Percentiles rank a stretch among this genome's conserved stretches.
phyloP scores from a whole-genome alignment of 1,140 invertebrate genomes.

The Drosophila mauritiana region DNA sequence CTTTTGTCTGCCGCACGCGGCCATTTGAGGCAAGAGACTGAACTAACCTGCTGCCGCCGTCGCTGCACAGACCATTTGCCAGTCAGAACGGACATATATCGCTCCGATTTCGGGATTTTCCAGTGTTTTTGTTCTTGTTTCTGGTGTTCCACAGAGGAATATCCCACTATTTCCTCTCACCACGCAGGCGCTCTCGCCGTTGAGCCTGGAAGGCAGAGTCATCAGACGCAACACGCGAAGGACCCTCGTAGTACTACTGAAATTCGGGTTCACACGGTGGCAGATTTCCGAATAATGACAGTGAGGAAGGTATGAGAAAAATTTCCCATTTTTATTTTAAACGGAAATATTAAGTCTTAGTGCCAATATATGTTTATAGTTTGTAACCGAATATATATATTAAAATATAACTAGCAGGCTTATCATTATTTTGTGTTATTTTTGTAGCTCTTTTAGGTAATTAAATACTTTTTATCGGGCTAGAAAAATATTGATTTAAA shows the following conservation, averaged over 20 bases:
- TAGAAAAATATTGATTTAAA: too few relatives aligned
- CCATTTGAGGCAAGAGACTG: conserved; percentile 76
- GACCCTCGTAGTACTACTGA: conserved; percentile 5
- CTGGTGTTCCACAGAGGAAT: conserved; percentile 14
- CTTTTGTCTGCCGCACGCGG: conserved; percentile 81
- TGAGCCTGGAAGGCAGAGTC: conserved; percentile 54
- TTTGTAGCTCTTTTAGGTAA: too few relatives aligned
- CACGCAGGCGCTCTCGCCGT: conserved; percentile 20
- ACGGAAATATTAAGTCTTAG: neutral
- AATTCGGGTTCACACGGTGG: conserved; percentile 23
- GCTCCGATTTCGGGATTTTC: conserved; percentile 20
- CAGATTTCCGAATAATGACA: neutral
- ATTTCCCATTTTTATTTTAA: conserved; percentile 17
- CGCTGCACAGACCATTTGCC: conserved; percentile 62
- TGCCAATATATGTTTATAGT: too few relatives aligned
- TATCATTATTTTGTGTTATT: too few relatives aligned
- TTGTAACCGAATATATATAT: too few relatives aligned
- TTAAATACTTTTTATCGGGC: too few relatives aligned
- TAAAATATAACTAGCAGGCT: too few relatives aligned
- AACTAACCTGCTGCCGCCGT: conserved; percentile 47
- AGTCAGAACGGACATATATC: conserved; percentile 44
- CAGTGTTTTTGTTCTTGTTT: neutral
- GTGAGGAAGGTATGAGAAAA: neutral
- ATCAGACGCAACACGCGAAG: conserved; percentile 47
- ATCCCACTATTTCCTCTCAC: conserved; percentile 48